phyloP scores from a whole-genome alignment of 2,113 vertebrate genomes.

The Gasterosteus nipponicus region DNA sequence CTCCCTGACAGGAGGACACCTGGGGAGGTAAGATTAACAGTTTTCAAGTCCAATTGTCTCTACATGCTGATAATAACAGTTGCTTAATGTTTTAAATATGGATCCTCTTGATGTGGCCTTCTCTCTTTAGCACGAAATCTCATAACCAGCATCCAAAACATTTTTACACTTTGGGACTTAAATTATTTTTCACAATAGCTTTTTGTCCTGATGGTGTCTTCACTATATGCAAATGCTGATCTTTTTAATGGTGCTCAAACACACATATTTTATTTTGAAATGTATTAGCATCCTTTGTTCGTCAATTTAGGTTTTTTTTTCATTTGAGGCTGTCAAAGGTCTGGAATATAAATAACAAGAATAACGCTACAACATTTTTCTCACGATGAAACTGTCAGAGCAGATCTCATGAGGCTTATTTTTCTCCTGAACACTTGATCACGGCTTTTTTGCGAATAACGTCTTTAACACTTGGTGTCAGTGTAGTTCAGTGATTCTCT shows the following conservation, averaged over 20 bases:
- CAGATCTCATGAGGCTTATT: neutral
- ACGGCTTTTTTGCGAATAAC: neutral
- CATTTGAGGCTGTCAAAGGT: too few relatives aligned
- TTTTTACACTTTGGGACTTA: too few relatives aligned
- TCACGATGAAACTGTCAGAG: neutral
- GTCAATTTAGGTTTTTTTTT: too few relatives aligned
- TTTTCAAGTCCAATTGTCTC: neutral
- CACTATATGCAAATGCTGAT: neutral
- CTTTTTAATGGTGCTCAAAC: neutral
- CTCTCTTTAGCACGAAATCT: neutral
- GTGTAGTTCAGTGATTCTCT: conserved; percentile 40
- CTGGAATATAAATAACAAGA: neutral
- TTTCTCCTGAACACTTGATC: neutral
- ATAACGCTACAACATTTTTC: neutral
- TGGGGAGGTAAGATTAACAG: conserved; percentile 41
- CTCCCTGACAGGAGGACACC: conserved; percentile 31
- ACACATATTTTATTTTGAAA: neutral
- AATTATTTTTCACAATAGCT: neutral
- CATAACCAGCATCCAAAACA: neutral
- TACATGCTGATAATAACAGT: neutral
- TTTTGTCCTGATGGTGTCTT: neutral
- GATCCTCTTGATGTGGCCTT: too few relatives aligned
- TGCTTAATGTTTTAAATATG: neutral
- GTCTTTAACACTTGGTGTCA: conserved; percentile 55
- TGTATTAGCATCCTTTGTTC: too few relatives aligned